Percentiles rank a stretch among this genome's conserved stretches.
These are phyloP conservation scores for Chymomyza amoena DNA, from an alignment of 2,888 invertebrate genomes.

Conservation along the genomic window DNA sequence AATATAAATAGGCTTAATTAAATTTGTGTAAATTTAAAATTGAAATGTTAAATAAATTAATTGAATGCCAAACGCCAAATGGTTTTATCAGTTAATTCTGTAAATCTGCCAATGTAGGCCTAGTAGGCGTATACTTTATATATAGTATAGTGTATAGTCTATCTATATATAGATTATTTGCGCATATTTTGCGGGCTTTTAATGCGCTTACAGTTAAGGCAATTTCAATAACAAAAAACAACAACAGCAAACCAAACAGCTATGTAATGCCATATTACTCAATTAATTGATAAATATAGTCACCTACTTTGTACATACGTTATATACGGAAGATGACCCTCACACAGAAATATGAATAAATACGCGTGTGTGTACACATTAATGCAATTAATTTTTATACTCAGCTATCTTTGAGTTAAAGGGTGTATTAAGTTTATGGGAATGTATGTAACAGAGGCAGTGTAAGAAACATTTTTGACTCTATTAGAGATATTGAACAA, in stretches of 20 bases:
- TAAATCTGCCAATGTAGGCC: conserved; percentile 42
- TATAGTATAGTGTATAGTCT: conserved; percentile 13
- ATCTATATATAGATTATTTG: no score
- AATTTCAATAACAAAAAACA: neutral
- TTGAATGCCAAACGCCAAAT: conserved; percentile 34
- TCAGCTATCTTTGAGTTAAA: no score
- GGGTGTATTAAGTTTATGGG: no score
- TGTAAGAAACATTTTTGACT: no score
- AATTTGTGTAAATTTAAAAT: neutral
- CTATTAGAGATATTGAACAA: no score
- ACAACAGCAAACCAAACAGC: conserved; percentile 46
- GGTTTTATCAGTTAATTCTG: conserved; percentile 49
- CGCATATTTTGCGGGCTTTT: conserved; percentile 36
- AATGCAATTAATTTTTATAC: conserved; percentile 41
- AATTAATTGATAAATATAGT: conserved; percentile 54
- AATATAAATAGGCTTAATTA: neutral
- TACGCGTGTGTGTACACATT: conserved; percentile 38
- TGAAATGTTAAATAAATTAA: conserved; percentile 5
- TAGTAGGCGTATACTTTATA: neutral
- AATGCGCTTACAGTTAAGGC: conserved; percentile 39
- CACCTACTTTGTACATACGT: neutral
- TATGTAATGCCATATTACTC: conserved; percentile 43
- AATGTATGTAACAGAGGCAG: no score
- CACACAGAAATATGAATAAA: neutral
- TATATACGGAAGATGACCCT: neutral